phyloP scores from a whole-genome alignment of 92 coral and sea anemone species.

The Chrysogorgia sp. region DNA sequence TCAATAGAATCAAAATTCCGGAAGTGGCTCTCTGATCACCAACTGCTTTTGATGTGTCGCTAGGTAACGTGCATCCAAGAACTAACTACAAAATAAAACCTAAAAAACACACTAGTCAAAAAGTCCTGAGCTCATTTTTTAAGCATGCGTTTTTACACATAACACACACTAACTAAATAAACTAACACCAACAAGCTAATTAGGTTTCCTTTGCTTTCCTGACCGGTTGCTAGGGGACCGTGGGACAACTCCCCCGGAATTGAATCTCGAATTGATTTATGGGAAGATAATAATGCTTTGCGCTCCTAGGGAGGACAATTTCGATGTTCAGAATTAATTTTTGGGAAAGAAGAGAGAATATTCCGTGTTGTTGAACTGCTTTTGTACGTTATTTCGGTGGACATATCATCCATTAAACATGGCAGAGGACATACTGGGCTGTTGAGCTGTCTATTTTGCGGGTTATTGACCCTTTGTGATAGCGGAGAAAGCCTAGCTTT shows the following conservation, averaged over 20 bases:
- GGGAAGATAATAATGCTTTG: slow-evolving; percentile 32
- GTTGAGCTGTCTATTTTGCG: background rate
- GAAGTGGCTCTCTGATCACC: no score
- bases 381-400: background rate
- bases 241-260: slow-evolving; percentile 87
- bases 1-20: no score
- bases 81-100: no score
- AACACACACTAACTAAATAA: no score
- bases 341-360: slow-evolving; percentile 3
- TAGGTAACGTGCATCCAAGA: no score
- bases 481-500: background rate
- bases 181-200: no score
- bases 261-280: slow-evolving; percentile 2
- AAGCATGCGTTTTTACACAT: no score
- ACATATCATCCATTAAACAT: slow-evolving; percentile 8
- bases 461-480: background rate
- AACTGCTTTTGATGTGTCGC: no score
- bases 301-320: slow-evolving; percentile 23
- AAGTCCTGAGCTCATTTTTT: no score
- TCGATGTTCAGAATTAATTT: slow-evolving; percentile 27
- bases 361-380: background rate
- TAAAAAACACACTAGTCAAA: no score
- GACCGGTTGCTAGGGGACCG: slow-evolving; percentile 89
- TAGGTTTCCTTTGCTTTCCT: no score
- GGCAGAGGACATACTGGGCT: slow-evolving; percentile 24